Conservation (phyloP, 1,140 invertebrate species). For the Trypoxylus dichotomus region DNA sequence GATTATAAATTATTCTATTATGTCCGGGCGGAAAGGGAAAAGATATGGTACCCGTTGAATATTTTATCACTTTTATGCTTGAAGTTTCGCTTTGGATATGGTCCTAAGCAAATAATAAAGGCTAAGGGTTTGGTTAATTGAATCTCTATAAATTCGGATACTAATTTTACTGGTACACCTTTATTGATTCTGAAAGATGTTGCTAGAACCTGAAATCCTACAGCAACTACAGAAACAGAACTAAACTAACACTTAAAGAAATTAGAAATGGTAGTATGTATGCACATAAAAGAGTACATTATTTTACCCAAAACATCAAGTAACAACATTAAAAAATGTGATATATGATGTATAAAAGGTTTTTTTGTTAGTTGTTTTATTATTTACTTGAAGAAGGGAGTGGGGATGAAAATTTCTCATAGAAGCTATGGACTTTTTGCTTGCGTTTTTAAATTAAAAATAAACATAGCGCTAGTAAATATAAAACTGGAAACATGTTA, state of each 20-base stretch:
- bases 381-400: no score
- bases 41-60: not conserved
- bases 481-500: no score
- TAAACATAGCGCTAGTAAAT: no score
- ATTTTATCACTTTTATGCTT: slow-evolving; percentile 14
- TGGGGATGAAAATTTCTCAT: no score
- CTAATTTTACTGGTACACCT: not conserved
- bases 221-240: not conserved
- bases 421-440: no score
- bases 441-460: no score
- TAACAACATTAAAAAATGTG: no score
- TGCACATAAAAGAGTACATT: not conserved
- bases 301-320: no score
- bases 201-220: not conserved
- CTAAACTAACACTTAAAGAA: not conserved
- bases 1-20: slow-evolving; percentile 20
- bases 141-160: slow-evolving; percentile 4
- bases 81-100: not conserved
- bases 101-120: slow-evolving; percentile 24
- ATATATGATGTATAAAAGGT: no score
- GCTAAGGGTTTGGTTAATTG: slow-evolving; percentile 5
- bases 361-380: no score
- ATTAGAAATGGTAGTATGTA: not conserved
- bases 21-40: not conserved
- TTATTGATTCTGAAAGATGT: not conserved